These are phyloP conservation scores for Drosophila orena DNA, from an alignment of 1,140 invertebrate genomes.

Conservation along the genomic window DNA sequence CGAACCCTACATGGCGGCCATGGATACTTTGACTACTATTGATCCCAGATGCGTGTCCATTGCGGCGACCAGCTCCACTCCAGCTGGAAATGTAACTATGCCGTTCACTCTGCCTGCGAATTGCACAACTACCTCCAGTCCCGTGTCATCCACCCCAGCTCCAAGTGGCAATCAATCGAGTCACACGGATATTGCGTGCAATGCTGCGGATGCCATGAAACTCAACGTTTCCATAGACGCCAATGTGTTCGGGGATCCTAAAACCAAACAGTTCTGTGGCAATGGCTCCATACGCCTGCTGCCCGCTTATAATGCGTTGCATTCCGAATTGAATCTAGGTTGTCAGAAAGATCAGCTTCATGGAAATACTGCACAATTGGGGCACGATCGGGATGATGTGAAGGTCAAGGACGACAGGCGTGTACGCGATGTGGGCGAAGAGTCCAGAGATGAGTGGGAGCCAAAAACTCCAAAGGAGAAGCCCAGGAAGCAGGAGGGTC, in stretches of 20 bases:
- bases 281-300: constrained; percentile 67
- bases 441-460: not conserved
- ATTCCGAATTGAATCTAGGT: not conserved
- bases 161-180: not conserved
- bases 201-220: constrained; percentile 49
- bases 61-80: not conserved
- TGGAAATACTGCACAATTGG: not conserved
- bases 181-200: constrained; percentile 18
- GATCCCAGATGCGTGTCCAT: constrained; percentile 56
- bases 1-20: constrained; percentile 25
- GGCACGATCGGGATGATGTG: constrained; percentile 4
- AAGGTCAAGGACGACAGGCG: constrained; percentile 8
- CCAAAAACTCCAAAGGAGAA: not conserved
- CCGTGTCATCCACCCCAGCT: not conserved
- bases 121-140: not conserved
- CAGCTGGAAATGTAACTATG: too few species aligned
- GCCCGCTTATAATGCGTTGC: constrained; percentile 16
- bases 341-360: not conserved
- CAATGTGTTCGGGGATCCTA: constrained; percentile 60
- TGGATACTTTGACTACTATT: constrained; percentile 23
- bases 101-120: not conserved
- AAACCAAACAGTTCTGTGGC: constrained; percentile 63
- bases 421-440: not conserved
- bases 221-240: constrained; percentile 70
- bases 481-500: not conserved